Base-by-base conservation (phyloP, 2,888 invertebrate genomes). In the Chloroclysta siterata region DNA sequence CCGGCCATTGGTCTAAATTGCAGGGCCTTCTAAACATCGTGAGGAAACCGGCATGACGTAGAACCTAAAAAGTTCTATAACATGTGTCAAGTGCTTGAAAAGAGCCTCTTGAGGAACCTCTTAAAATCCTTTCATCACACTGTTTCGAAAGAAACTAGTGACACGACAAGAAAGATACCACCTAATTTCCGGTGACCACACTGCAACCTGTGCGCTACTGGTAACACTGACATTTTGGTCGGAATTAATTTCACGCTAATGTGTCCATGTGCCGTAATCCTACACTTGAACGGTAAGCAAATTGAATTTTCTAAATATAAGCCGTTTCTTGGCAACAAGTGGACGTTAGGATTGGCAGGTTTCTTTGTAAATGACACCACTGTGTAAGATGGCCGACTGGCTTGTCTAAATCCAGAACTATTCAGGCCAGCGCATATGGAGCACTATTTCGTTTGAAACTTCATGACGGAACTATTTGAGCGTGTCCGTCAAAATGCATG, bases 241-340 rank as follows among this genome's bases (percentile, higher is more conserved):
- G 39, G 55, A 57, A 50, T 55, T 52, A 57, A 65, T 65, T 60
- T 62, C 50, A 67, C 69, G 65, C 66, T 58, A 67, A 69, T 65
- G 58, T 57, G 44, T 62, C 65, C 13, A 42, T 63, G 60, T 48
- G 42, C 63, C 17, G 72, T 66, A 72, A 72, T 66, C 59, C 64
- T 60, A 72, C 66, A 70, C 72, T 76, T 80, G 75, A 80, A 77
- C 73, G 79, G 80, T 80, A 81, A 82, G 82, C 85, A 87, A 87
- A 88, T 88, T 85, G 84, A 87, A 82, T 77, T 72, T 39, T 60
- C 82, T 79, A 81, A 80, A 83, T 82, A 85, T 87, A 88, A 47
- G 54, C 65, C 47, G 59, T 65, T 65, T 65, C 71, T 77, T 81
- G 79, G 80, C 78, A 79, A 73, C 78, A 67, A 65, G 66, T 53